phyloP scores from a whole-genome alignment of 2,888 invertebrate genomes.

The Plutella xylostella region DNA sequence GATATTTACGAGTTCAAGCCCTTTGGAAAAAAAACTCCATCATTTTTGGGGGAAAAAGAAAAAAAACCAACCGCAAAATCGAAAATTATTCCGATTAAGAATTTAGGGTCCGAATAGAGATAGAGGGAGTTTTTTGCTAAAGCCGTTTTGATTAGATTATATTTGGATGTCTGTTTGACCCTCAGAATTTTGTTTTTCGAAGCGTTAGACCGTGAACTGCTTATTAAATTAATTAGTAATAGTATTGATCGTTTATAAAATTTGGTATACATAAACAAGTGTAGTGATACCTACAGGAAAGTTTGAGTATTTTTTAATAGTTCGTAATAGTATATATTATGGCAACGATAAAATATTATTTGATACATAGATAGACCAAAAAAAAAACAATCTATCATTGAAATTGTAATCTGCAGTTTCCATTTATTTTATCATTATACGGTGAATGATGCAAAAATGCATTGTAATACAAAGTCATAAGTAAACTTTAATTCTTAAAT shows the following conservation, averaged over 20 bases:
- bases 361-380: no score
- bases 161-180: neutral
- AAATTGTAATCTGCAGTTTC: no score
- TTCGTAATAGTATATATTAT: no score
- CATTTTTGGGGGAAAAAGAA: constrained; percentile 25
- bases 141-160: constrained; percentile 2
- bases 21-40: constrained; percentile 27
- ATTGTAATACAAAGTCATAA: no score
- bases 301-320: no score
- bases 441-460: no score
- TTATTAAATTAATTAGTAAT: no score
- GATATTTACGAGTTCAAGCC: constrained; percentile 36
- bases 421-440: no score
- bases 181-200: neutral
- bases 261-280: neutral
- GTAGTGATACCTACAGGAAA: neutral
- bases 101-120: neutral
- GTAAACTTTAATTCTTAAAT: no score
- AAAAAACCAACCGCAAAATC: constrained; percentile 45
- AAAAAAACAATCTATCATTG: no score
- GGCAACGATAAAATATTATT: no score
- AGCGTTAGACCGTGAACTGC: neutral
- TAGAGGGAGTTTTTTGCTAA: neutral
- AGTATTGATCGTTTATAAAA: no score
- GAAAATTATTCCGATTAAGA: constrained; percentile 25